These are phyloP conservation scores for Drosophila stalkeri DNA, from an alignment of 2,888 invertebrate species.

Conservation along the genomic window DNA sequence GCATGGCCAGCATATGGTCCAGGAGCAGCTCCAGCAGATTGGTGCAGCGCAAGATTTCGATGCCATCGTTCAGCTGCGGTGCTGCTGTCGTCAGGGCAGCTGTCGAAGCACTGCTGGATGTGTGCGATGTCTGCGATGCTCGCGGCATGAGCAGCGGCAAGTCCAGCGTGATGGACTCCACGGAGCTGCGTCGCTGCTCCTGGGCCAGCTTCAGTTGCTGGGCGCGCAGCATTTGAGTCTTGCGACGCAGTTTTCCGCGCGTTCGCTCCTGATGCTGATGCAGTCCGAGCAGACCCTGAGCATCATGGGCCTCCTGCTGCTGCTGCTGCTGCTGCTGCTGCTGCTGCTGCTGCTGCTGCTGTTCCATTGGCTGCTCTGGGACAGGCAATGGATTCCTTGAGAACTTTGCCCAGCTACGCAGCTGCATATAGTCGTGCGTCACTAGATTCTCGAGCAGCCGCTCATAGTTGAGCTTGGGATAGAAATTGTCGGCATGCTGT, in stretches of 20 bases:
- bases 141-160: constrained; percentile 85
- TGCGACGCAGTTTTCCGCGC: constrained; percentile 86
- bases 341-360: constrained; percentile 17
- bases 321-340: neutral
- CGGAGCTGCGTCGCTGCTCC: constrained; percentile 78
- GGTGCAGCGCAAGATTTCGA: constrained; percentile 88
- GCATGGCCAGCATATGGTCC: constrained; percentile 90
- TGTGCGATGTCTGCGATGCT: constrained; percentile 21
- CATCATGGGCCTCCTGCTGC: constrained; percentile 40
- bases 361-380: constrained; percentile 57
- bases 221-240: constrained; percentile 83
- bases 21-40: constrained; percentile 90
- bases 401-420: constrained; percentile 74
- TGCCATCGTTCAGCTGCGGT: constrained; percentile 74
- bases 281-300: constrained; percentile 85
- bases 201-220: constrained; percentile 65
- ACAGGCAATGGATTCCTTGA: constrained; percentile 45
- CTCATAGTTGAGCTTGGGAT: constrained; percentile 88
- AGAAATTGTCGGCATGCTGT: constrained; percentile 88
- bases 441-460: constrained; percentile 87
- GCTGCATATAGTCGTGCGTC: constrained; percentile 86
- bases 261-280: constrained; percentile 86
- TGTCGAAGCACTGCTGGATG: constrained; percentile 7
- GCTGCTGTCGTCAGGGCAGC: neutral
- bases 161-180: constrained; percentile 86